Percentiles rank a stretch among this genome's conserved stretches.
These are phyloP conservation scores for Trichoplusia ni DNA, from an alignment of 1,140 invertebrate species.

Conservation along the genomic window DNA sequence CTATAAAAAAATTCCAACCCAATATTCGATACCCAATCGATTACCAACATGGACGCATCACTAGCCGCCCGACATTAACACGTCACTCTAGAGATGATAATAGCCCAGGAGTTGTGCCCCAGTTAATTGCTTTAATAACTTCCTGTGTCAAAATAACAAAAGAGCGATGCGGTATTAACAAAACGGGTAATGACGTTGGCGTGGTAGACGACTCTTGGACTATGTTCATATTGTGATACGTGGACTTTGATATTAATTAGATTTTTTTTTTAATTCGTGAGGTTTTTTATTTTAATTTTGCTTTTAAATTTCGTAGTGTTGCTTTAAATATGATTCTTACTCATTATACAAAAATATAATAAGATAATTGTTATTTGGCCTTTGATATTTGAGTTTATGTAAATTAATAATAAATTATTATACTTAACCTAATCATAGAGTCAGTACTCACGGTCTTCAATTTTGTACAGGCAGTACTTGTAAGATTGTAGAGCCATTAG, in stretches of 20 bases:
- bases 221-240: slow-evolving; percentile 45
- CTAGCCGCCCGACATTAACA: slow-evolving; percentile 74
- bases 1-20: too few species aligned
- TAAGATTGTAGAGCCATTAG: too few species aligned
- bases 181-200: slow-evolving; percentile 54
- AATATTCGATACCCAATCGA: slow-evolving; percentile 3
- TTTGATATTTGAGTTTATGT: too few species aligned
- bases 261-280: background rate
- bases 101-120: slow-evolving; percentile 75
- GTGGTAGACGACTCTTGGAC: slow-evolving; percentile 46
- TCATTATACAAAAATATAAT: too few species aligned
- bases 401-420: too few species aligned
- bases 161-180: slow-evolving; percentile 68
- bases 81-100: slow-evolving; percentile 80
- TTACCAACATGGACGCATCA: slow-evolving; percentile 49
- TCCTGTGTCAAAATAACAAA: slow-evolving; percentile 82
- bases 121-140: slow-evolving; percentile 81
- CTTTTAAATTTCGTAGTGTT: background rate
- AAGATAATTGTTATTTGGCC: too few species aligned
- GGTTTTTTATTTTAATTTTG: background rate
- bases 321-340: too few species aligned
- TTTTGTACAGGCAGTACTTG: too few species aligned
- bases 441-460: too few species aligned
- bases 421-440: too few species aligned
- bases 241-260: background rate